Conservation (phyloP, 1,140 invertebrate species). For the Oreohelix idahoensis region DNA sequence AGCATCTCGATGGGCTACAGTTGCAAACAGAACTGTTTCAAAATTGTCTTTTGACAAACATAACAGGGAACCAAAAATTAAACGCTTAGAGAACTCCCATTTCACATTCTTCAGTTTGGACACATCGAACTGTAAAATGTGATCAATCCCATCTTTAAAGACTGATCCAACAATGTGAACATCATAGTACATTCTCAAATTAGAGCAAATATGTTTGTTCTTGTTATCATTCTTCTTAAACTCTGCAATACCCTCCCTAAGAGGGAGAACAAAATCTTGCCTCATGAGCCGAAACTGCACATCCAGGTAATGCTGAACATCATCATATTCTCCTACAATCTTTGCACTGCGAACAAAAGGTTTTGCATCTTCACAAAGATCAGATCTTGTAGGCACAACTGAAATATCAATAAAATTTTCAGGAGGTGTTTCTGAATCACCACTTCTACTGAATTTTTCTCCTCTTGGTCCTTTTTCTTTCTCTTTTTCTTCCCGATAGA, state of each 20-base stretch:
- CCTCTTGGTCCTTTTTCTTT: neutral
- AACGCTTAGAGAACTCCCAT: slow-evolving; percentile 75
- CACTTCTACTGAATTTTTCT: neutral
- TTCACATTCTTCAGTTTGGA: slow-evolving; percentile 57
- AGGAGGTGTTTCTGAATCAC: slow-evolving; percentile 50
- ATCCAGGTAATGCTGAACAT: slow-evolving; percentile 83
- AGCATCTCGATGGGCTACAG: slow-evolving; percentile 77
- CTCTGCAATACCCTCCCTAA: slow-evolving; percentile 69
- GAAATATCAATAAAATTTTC: slow-evolving; percentile 65
- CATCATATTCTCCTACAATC: slow-evolving; percentile 33
- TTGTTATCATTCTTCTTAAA: slow-evolving; percentile 37
- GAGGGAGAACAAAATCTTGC: slow-evolving; percentile 78
- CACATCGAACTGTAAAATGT: slow-evolving; percentile 62
- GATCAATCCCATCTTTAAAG: slow-evolving; percentile 49
- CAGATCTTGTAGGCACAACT: slow-evolving; percentile 60
- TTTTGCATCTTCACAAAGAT: slow-evolving; percentile 55
- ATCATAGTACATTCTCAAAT: slow-evolving; percentile 58
- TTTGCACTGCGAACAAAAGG: slow-evolving; percentile 66
- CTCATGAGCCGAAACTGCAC: slow-evolving; percentile 83
- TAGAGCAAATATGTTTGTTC: slow-evolving; percentile 25
- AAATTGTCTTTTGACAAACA: slow-evolving; percentile 82
- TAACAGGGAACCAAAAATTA: slow-evolving; percentile 82
- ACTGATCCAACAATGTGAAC: slow-evolving; percentile 58
- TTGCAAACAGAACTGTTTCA: slow-evolving; percentile 80
- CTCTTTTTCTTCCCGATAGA: neutral